Conservation (phyloP, 1,140 invertebrate species). For the Tyrophagus putrescentiae region DNA sequence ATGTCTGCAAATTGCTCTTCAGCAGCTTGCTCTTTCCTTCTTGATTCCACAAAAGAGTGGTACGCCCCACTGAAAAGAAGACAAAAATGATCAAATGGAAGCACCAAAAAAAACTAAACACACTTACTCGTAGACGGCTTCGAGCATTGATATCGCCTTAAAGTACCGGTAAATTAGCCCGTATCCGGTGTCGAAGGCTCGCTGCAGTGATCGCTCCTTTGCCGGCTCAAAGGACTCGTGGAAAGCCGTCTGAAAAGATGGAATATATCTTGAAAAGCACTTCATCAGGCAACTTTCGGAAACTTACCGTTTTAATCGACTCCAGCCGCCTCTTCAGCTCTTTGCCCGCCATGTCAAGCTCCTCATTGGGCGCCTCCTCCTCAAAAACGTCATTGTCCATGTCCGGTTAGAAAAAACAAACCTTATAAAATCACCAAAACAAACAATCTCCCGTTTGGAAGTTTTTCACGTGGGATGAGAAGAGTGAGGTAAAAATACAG, state of each 20-base stretch:
- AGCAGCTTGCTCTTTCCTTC: not conserved
- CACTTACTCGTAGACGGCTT: slow-evolving; percentile 12
- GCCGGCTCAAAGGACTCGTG: slow-evolving; percentile 6
- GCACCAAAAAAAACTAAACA: not conserved
- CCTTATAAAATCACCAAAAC: too few relatives aligned
- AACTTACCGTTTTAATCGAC: slow-evolving; percentile 6
- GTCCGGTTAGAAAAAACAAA: too few relatives aligned
- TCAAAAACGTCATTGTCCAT: slow-evolving; percentile 12
- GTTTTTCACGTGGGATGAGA: too few relatives aligned
- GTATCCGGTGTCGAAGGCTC: slow-evolving; percentile 9
- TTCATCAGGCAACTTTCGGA: not conserved
- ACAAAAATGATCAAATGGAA: not conserved
- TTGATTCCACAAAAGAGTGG: not conserved
- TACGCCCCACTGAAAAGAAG: not conserved
- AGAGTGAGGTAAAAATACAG: too few relatives aligned
- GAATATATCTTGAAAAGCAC: not conserved
- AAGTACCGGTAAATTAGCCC: not conserved
- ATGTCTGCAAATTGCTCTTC: not conserved
- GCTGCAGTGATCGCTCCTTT: not conserved
- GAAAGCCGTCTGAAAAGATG: slow-evolving; percentile 10
- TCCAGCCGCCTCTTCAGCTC: not conserved
- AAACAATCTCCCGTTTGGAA: too few relatives aligned
- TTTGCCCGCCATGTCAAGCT: not conserved
- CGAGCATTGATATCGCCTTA: not conserved
- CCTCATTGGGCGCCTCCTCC: not conserved